These are phyloP conservation scores for Manis javanica DNA, from an alignment of 2,797 vertebrate genomes.

Conservation along the genomic window DNA sequence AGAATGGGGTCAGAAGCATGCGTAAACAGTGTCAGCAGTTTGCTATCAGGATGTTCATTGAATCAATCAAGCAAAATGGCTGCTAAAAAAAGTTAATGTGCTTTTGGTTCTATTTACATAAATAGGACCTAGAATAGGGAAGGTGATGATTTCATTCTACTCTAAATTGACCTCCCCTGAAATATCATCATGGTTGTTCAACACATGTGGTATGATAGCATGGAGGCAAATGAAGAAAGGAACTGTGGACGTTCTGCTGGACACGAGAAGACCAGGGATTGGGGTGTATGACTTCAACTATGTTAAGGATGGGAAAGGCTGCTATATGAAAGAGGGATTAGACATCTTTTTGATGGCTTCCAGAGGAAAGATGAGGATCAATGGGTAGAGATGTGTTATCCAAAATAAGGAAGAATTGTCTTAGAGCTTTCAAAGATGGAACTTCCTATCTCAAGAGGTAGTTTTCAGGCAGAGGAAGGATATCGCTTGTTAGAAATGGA, in stretches of 20 bases:
- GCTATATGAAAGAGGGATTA: background rate
- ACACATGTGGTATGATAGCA: background rate
- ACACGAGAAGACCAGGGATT: background rate
- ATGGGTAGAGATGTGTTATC: background rate
- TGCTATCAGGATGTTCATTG: background rate
- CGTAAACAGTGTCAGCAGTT: background rate
- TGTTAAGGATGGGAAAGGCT: background rate
- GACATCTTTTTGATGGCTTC: background rate
- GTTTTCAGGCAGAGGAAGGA: background rate
- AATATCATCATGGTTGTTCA: background rate
- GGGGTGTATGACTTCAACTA: background rate
- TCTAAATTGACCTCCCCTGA: background rate
- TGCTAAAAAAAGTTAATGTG: background rate
- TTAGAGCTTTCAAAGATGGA: background rate
- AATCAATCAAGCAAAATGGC: background rate
- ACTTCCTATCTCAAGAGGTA: background rate
- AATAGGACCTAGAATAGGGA: background rate
- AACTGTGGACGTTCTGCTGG: background rate
- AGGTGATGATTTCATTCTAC: background rate
- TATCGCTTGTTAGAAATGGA: background rate
- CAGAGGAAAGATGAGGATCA: background rate
- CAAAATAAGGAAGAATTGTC: background rate
- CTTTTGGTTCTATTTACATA: background rate
- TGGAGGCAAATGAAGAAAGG: background rate
- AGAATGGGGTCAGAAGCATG: background rate